Base-by-base conservation (phyloP, 1,140 invertebrate species). In the Carcinoscorpius rotundicauda region DNA sequence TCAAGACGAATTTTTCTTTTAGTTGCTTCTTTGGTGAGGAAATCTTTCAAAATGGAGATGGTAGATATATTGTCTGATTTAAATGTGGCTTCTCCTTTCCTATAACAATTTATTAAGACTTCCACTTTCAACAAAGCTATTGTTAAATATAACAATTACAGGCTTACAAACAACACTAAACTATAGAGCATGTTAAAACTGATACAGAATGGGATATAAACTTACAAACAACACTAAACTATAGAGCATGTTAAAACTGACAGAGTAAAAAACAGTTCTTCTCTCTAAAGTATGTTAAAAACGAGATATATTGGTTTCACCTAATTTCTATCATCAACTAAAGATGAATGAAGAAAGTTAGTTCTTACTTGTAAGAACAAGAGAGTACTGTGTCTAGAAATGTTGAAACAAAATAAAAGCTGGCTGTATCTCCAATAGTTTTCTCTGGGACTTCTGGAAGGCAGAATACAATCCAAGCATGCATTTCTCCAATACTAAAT, bases 1-100 rank as follows among this genome's bases (percentile, higher is more conserved):
- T 87, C 85, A 3, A 92, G 77, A 72, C 84, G 82, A 52, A 89
- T 88, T 77, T 91, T 90, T 72, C 87, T 87, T 73, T 86, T 88
- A 0, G 89, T 91, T 2, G 88, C 91, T 79, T 93, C 87, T 73
- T 86, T 87, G 0, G 87, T 89, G 3, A 94, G 73, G 66, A 88
- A 83, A 75, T 93, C 90, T 76, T 91, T 88, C 4, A 94, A 75
- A 59, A 91, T 89, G 58, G 88, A 87, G 61, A 93, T 89, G 0
- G 87, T 91, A 1, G 88, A 88, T 62, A 94, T 83, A 73, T 91
- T 93, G 76, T 94, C 90, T 11, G 88, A 90, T 66, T 83, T 81
- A 75, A 93, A 91, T 52, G 81, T 76, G 0, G 86, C 87, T 73
- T 84, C 83, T 29, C 87, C 88, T 81, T 88, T 88, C 62, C 87